Evolutionary conservation across 92 coral and sea anemone species (phyloP).

Genomic region (Phymanthus crucifer): DNA sequence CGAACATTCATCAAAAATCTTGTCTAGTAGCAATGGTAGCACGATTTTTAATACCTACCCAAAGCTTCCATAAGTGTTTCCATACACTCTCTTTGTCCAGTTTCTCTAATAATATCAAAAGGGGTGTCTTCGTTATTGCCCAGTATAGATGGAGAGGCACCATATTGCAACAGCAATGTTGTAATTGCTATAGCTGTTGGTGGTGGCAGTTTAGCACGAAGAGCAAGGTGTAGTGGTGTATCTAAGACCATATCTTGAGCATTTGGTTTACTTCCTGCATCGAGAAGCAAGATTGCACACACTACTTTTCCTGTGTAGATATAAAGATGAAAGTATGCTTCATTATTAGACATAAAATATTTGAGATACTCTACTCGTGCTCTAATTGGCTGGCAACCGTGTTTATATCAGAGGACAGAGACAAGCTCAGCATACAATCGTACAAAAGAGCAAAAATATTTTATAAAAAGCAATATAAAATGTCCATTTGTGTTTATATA

Average conservation of each 20-base stretch:
- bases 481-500: no score
- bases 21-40: no score
- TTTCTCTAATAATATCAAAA: slow-evolving; percentile 63
- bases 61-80: slow-evolving; percentile 71
- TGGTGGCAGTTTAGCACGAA: slow-evolving; percentile 73
- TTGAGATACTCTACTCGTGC: no score
- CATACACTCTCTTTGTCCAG: slow-evolving; percentile 65
- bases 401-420: no score
- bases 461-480: no score
- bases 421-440: no score
- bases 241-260: slow-evolving; percentile 81
- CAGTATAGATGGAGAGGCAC: slow-evolving; percentile 72
- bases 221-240: slow-evolving; percentile 82
- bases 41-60: slow-evolving; percentile 62
- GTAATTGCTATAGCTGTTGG: slow-evolving; percentile 76
- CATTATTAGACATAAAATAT: no score
- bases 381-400: no score
- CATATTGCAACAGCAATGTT: slow-evolving; percentile 72
- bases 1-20: no score
- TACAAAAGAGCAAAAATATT: no score
- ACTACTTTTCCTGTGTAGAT: slow-evolving; percentile 60
- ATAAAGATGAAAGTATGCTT: no score
- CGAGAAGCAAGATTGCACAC: slow-evolving; percentile 68
- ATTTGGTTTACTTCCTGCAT: slow-evolving; percentile 78
- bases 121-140: slow-evolving; percentile 89